Evolutionary conservation across 2,888 invertebrate genomes (phyloP), one percentile per base, ranked within the genome.

Genomic region (Trichogramma evanescens): DNA sequence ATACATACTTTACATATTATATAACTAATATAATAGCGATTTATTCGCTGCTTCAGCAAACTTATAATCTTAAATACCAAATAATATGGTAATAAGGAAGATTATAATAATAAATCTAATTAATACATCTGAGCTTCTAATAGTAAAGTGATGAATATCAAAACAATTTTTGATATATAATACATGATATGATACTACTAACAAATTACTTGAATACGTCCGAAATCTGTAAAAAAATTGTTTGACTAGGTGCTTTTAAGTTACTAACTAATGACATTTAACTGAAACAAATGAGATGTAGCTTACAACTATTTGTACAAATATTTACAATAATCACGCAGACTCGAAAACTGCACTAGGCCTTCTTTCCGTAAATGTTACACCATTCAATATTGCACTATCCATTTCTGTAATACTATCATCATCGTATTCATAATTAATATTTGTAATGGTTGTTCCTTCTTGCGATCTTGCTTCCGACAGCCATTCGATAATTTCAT

Each of bases 401-500:
- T 72, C 68, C 5, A 61, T 58, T 56, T 71, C 69, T 8, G 66
- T 58, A 51, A 58, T 56, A 52, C 58, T 57, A n/a, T 70, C 69
- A 3, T 66, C 63, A 66, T 68, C 64, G 50, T 66, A 68, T 45
- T 68, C 65, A 39, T 70, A 73, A 8, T 38, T 40, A 9, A 38
- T 50, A 54, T 65, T 66, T 10, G 65, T 50, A 56, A 65, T 64
- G 46, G 52, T 64, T 57, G 67, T 67, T 60, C 71, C 72, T 72
- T 85, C 85, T 61, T 80, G 80, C 26, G 82, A 79, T 50, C 86
- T 85, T 2, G 86, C 88, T 70, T 89, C 88, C 1, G 83, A 79
- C 43, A 89, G 78, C 90, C 90, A 91, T 70, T 86, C 85, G 64
- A 83, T 83, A 70, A 91, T 89, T 70, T 90, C 89, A 6, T 82